These are phyloP conservation scores for Dysmachus trigonus DNA, from an alignment of 2,888 invertebrate species.

Conservation along the genomic window DNA sequence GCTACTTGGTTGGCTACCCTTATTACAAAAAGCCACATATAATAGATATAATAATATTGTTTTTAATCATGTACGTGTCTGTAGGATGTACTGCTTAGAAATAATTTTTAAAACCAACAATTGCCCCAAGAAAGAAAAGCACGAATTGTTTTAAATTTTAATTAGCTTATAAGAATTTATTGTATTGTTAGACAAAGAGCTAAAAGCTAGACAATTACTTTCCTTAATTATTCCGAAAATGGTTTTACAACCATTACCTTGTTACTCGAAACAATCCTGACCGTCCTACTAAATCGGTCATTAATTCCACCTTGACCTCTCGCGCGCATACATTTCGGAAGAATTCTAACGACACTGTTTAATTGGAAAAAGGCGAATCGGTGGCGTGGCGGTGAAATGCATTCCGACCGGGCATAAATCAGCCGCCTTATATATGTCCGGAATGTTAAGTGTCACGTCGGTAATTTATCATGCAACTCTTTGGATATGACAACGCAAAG, in stretches of 20 bases:
- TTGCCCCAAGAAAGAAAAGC: not conserved
- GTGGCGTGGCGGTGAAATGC: not conserved
- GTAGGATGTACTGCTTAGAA: not conserved
- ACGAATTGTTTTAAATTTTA: not conserved
- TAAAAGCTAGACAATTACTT: not conserved
- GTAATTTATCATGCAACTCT: not conserved
- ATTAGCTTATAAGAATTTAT: not conserved
- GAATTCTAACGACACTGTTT: not conserved
- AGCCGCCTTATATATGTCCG: not conserved
- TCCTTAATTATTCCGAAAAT: not conserved
- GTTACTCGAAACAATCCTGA: not conserved
- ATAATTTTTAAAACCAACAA: not conserved
- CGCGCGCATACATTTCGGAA: not conserved
- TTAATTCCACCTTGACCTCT: not conserved
- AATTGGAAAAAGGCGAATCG: not conserved
- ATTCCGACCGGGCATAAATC: not conserved
- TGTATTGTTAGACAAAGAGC: not conserved
- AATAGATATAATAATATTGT: too few species aligned
- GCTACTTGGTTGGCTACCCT: too few species aligned
- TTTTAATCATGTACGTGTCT: too few species aligned
- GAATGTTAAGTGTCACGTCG: not conserved
- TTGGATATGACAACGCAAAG: not conserved
- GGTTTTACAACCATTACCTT: not conserved
- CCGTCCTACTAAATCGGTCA: not conserved
- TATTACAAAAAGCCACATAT: too few species aligned